A percentile compares a stretch with the other conserved stretches of the same genome.
Evolutionary conservation across 1,140 invertebrate genomes (phyloP).

Genomic region (Acyrthosiphon pisum): DNA sequence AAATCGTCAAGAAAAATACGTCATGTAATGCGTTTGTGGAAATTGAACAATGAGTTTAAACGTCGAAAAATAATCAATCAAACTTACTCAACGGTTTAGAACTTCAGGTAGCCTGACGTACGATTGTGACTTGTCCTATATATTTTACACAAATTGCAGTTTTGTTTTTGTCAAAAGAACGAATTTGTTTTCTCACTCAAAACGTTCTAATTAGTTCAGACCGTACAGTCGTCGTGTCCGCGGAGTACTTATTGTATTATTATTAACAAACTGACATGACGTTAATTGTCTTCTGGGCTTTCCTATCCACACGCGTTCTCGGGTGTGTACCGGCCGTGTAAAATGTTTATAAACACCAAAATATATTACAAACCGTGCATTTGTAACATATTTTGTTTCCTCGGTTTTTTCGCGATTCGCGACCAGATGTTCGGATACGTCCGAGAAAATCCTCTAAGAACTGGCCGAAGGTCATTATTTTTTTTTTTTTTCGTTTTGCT

Average conservation of each 20-base stretch:
- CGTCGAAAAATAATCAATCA: neutral
- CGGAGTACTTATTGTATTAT: conserved; percentile 5
- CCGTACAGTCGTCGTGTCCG: neutral
- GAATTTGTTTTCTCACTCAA: neutral
- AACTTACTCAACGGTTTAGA: neutral
- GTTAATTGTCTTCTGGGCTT: conserved; percentile 19
- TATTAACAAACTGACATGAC: conserved; percentile 26
- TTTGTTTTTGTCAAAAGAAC: conserved; percentile 27
- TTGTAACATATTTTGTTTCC: no score
- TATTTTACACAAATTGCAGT: neutral
- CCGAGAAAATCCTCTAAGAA: neutral
- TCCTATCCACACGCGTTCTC: neutral
- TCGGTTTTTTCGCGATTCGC: neutral
- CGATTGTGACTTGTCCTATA: neutral
- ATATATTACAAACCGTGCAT: neutral
- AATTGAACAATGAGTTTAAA: neutral
- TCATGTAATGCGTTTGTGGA: neutral
- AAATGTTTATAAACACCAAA: conserved; percentile 40
- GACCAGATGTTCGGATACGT: neutral
- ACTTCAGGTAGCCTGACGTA: neutral
- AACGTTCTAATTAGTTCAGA: conserved; percentile 36
- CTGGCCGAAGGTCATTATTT: conserved; percentile 16
- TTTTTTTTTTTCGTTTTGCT: neutral
- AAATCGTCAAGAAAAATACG: neutral
- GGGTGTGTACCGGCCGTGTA: neutral